A percentile compares a stretch with the other conserved stretches of the same genome.
Conservation (phyloP, 2,797 vertebrate genomes). For the Triplophysa bombifrons region DNA sequence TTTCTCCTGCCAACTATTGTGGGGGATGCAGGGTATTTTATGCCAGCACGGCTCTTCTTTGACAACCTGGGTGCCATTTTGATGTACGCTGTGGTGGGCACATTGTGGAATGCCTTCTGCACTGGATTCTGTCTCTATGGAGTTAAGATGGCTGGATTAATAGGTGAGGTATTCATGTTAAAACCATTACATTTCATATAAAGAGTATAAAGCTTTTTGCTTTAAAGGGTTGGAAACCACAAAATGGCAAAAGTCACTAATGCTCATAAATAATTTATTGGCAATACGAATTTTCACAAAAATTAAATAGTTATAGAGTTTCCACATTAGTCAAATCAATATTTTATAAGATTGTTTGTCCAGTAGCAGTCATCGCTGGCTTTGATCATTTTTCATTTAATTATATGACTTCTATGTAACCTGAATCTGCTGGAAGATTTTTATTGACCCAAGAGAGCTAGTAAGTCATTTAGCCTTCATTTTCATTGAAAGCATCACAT, state of each 20-base stretch:
- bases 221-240: not conserved
- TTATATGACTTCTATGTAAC: not conserved
- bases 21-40: conserved; percentile 93
- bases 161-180: conserved; percentile 77
- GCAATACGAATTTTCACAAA: not conserved
- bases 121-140: conserved; percentile 89
- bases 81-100: conserved; percentile 91
- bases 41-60: conserved; percentile 93
- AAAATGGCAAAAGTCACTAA: not conserved
- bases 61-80: conserved; percentile 95
- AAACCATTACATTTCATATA: not conserved
- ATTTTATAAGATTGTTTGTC: not conserved
- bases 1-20: conserved; percentile 95
- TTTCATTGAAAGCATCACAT: not conserved
- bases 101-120: conserved; percentile 94
- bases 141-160: conserved; percentile 81
- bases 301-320: not conserved
- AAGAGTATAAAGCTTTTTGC: not conserved
- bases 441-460: conserved; percentile 1
- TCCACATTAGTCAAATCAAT: not conserved
- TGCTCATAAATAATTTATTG: not conserved
- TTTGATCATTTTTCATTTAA: not conserved
- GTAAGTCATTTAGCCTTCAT: not conserved
- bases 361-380: not conserved
- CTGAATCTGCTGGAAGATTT: conserved; percentile 8